A percentile compares a stretch with the other conserved stretches of the same genome.
Conservation (phyloP, 2,113 vertebrate species). For the Ondatra zibethicus region DNA sequence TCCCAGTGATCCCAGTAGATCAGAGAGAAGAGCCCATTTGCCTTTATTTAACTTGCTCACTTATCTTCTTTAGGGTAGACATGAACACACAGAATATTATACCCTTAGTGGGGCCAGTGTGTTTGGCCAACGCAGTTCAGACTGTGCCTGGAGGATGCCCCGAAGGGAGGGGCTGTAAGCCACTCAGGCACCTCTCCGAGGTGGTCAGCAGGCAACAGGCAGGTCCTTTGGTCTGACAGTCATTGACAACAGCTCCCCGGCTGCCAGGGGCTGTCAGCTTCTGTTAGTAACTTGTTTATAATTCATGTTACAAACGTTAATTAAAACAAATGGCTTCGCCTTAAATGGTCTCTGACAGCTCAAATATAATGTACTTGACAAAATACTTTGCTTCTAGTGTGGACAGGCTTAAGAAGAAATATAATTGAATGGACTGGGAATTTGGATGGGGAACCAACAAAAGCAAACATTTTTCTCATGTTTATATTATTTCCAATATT, state of each 20-base stretch:
- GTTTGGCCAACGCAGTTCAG: accelerated
- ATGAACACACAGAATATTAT: accelerated
- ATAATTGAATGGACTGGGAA: background rate
- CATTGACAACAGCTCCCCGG: accelerated
- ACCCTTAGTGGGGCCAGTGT: accelerated
- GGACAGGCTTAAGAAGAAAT: background rate
- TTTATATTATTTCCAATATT: background rate
- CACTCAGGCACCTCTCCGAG: background rate
- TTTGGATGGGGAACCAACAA: background rate
- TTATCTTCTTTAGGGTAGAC: accelerated
- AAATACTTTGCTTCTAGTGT: conserved; percentile 12
- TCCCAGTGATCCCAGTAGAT: accelerated
- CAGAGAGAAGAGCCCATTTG: background rate
- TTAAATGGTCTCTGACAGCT: background rate
- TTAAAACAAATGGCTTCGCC: background rate
- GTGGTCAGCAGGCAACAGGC: background rate
- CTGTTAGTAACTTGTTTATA: background rate
- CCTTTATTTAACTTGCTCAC: background rate
- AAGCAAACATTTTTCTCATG: background rate
- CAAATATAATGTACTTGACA: conserved; percentile 43
- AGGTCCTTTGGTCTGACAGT: background rate
- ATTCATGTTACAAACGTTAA: background rate
- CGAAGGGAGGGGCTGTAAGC: too few relatives aligned
- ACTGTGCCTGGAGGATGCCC: background rate
- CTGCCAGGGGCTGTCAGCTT: background rate